Evolutionary conservation across 2,888 invertebrate genomes (phyloP).

Genomic region (Eilema caniola): DNA sequence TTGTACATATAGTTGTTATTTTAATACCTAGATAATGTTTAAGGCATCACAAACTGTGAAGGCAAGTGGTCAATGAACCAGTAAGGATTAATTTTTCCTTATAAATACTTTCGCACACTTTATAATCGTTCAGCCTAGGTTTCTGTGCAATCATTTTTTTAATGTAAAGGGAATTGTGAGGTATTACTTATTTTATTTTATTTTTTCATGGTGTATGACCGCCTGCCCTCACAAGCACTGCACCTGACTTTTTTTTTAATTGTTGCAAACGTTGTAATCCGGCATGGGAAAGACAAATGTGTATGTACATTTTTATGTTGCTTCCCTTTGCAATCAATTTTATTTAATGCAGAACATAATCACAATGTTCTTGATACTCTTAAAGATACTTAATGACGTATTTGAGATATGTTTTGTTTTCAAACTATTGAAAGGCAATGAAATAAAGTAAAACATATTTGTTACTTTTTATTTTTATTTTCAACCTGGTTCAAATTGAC

Average conservation of each 20-base stretch:
- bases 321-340: no score
- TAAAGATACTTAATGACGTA: background rate
- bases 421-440: conserved; percentile 2
- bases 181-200: background rate
- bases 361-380: background rate
- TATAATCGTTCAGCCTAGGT: background rate
- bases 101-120: background rate
- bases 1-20: conserved; percentile 35
- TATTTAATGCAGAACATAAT: background rate
- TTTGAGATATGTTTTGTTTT: conserved; percentile 9
- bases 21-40: conserved; percentile 1
- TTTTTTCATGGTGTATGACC: background rate
- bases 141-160: background rate
- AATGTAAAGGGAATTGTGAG: no score
- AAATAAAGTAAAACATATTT: conserved; percentile 15
- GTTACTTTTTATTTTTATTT: background rate
- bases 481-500: background rate
- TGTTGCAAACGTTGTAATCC: background rate
- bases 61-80: background rate
- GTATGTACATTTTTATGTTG: background rate
- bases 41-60: conserved; percentile 1
- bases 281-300: background rate
- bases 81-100: background rate
- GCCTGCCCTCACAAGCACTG: conserved; percentile 3
- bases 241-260: background rate